These are phyloP conservation scores for Troides aeacus DNA, from an alignment of 2,888 invertebrate species.

Conservation along the genomic window DNA sequence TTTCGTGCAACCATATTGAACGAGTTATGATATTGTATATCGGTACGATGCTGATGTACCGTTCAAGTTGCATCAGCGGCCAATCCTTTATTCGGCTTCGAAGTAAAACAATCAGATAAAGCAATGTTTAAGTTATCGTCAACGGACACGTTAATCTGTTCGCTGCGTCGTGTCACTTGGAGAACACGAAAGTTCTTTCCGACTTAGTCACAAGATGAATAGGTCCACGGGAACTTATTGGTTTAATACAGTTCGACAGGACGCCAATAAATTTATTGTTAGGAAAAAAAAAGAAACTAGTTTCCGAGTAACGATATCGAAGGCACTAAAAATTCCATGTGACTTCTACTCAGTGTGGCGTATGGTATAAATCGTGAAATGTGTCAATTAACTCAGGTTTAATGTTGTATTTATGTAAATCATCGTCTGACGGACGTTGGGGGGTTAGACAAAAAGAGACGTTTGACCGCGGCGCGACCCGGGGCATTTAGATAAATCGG, in stretches of 20 bases:
- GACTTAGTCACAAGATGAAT: constrained; percentile 21
- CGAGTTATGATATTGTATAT: constrained; percentile 26
- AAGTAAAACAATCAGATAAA: constrained; percentile 20
- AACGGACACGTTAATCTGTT: constrained; percentile 18
- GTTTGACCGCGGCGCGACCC: constrained; percentile 51
- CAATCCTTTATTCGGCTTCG: constrained; percentile 15
- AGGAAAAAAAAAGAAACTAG: constrained; percentile 45
- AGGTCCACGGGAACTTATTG: constrained; percentile 24
- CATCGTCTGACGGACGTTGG: constrained; percentile 58
- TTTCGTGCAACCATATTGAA: constrained; percentile 27
- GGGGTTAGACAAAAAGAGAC: constrained; percentile 59
- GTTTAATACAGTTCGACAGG: constrained; percentile 25
- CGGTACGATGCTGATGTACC: constrained; percentile 5
- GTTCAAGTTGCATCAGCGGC: constrained; percentile 12
- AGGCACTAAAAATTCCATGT: constrained; percentile 50
- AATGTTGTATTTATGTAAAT: constrained; percentile 78
- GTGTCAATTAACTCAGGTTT: constrained; percentile 77
- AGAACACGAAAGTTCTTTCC: constrained; percentile 13
- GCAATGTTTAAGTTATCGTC: constrained; percentile 18
- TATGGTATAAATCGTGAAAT: constrained; percentile 73
- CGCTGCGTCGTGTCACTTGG: constrained; percentile 1
- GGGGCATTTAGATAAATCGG: constrained; percentile 52
- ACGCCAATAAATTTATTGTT: constrained; percentile 40
- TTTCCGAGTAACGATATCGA: constrained; percentile 49
- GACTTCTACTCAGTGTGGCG: constrained; percentile 55